phyloP scores from a whole-genome alignment of 2,113 vertebrate genomes.

The Chiloscyllium plagiosum region DNA sequence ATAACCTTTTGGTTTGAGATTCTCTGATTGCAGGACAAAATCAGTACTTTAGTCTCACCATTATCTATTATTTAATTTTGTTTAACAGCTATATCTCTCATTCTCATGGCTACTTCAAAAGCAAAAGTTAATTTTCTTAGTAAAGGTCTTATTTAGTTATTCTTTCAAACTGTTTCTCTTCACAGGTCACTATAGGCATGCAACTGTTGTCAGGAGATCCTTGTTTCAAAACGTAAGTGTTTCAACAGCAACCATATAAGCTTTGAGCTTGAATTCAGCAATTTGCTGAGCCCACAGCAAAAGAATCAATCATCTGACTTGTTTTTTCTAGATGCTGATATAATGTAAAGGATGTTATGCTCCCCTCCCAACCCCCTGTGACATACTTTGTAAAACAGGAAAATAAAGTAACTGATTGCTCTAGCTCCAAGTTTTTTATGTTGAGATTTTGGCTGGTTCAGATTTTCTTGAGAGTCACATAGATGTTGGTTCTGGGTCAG shows the following conservation, averaged over 20 bases:
- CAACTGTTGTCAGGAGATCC: conserved; percentile 92
- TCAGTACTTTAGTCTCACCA: background rate
- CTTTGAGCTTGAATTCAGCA: background rate
- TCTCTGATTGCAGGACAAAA: background rate
- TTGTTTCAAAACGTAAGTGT: conserved; percentile 96
- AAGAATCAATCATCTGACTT: background rate
- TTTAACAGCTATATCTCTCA: background rate
- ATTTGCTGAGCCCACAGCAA: background rate
- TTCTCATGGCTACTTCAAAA: background rate
- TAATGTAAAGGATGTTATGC: background rate
- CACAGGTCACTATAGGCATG: conserved; percentile 91
- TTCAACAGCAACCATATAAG: background rate
- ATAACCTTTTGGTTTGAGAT: background rate
- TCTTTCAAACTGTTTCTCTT: background rate
- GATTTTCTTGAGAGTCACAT: background rate
- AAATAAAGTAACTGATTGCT: background rate
- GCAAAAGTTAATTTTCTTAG: background rate
- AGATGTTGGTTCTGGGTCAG: background rate
- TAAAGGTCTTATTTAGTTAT: background rate
- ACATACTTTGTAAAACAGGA: too few relatives aligned
- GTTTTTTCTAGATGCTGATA: background rate
- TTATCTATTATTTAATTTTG: background rate
- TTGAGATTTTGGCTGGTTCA: background rate
- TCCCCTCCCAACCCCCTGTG: background rate
- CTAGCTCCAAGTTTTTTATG: background rate